A percentile compares a stretch with the other conserved stretches of the same genome.
Conservation (phyloP, 2,113 vertebrate genomes). For the Hippocampus mohnikei region DNA sequence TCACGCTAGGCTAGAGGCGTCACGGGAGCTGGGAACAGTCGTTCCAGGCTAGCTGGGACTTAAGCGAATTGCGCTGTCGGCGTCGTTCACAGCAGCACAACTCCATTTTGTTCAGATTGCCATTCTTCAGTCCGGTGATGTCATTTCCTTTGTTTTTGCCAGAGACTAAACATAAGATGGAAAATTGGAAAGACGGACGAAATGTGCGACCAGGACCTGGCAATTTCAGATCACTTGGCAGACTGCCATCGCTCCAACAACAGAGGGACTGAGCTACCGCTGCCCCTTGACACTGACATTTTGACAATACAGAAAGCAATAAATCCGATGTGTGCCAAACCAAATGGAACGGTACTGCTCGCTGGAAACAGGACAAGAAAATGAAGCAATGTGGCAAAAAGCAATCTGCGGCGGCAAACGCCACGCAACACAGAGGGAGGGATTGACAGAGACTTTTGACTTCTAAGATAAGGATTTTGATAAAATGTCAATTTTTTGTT, state of each 20-base stretch:
- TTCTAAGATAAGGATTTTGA: not conserved
- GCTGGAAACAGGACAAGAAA: not conserved
- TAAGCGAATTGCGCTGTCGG: no score
- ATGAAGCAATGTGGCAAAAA: constrained; percentile 19
- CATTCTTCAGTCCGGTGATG: no score
- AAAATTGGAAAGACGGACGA: no score
- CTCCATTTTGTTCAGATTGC: no score
- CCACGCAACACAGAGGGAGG: constrained; percentile 17
- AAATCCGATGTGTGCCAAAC: not conserved
- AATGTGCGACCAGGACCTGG: no score
- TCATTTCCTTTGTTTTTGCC: no score
- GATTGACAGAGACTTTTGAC: constrained; percentile 11
- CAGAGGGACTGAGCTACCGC: not conserved
- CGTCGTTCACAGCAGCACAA: no score
- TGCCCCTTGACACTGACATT: not conserved
- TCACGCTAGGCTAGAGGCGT: no score
- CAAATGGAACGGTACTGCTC: not conserved
- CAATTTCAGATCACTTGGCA: not conserved
- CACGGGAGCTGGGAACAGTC: no score
- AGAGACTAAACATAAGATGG: no score
- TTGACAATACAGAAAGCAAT: not conserved
- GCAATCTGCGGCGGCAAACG: constrained; percentile 36
- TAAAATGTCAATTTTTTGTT: constrained; percentile 1
- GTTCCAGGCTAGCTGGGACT: no score
- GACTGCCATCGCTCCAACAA: not conserved